These are phyloP conservation scores for Ctenoplectra terminalis DNA, from an alignment of 1,140 invertebrate genomes.

Conservation along the genomic window DNA sequence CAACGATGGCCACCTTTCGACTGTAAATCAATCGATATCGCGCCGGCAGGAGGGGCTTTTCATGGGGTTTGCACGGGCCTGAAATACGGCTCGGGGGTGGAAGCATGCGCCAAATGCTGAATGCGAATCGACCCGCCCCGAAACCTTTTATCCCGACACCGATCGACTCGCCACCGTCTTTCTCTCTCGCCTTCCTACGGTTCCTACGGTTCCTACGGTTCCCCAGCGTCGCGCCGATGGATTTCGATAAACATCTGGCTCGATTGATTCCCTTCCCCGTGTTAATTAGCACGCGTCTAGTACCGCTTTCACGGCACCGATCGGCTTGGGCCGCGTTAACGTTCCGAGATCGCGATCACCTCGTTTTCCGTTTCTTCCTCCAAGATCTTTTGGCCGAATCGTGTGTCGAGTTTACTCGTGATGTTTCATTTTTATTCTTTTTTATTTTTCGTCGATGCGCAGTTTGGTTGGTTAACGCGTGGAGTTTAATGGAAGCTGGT, in stretches of 20 bases:
- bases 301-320: conserved; percentile 16
- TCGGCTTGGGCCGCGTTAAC: neutral
- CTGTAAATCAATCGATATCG: conserved; percentile 83
- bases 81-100: conserved; percentile 63
- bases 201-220: neutral
- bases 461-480: too few species aligned
- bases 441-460: neutral
- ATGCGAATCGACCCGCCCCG: conserved; percentile 77
- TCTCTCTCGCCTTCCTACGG: neutral
- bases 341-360: conserved; percentile 13
- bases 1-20: conserved; percentile 82
- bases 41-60: conserved; percentile 71
- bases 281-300: conserved; percentile 44
- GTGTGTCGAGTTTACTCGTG: neutral
- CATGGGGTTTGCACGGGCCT: conserved; percentile 67
- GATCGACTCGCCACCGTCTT: conserved; percentile 49
- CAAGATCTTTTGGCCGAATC: neutral
- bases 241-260: conserved; percentile 50
- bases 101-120: conserved; percentile 78
- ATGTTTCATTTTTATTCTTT: neutral
- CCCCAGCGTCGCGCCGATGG: conserved; percentile 9
- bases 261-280: conserved; percentile 41
- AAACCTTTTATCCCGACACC: conserved; percentile 65
- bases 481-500: too few species aligned
- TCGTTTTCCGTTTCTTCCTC: neutral